Base-by-base conservation (phyloP, 2,888 invertebrate genomes). In the Chalcis sispes region DNA sequence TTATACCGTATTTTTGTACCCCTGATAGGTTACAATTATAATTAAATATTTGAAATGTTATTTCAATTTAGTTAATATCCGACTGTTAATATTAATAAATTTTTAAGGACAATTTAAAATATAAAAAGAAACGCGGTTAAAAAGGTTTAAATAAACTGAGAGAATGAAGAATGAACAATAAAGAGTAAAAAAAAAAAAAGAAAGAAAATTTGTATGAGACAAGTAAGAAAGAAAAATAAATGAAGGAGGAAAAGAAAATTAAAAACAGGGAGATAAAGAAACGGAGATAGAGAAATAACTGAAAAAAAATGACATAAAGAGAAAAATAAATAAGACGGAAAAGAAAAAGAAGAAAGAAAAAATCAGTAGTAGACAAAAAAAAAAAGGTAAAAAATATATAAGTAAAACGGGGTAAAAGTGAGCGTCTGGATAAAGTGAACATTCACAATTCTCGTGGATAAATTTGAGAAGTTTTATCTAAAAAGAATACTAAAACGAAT, bases 291-390 rank as follows among this genome's bases (percentile, higher is more conserved):
- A 46, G 27, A 52, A 50, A 59, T 66, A 67, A 29, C 59, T 23
- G 48, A 13, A 46, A 20, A 61, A 56, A 50, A 64, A 67, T 32
- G 58, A 32, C 27, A 59, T 40, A 69, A 42, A 64, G 71, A 58
- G 66, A 56, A 50, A 67, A 64, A 46, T 52, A 65, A 71, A 59
- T 27, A 71, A 50, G 59, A 48, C 18, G 5, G 32, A 69, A 54
- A 61, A 40, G 52, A 36, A 13, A 36, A n/a, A 40, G 36, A 8
- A 42, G 42, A 32, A 61, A 27, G 58, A 64, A 54, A 27, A 27
- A 66, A 54, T 23, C 10, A 29, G 58, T 18, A 5, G 42, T 4
- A 67, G 48, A 59, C 29, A 32, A 59, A 69, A 32, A 48, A 48
- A 40, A 54, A 23, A 8, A 15, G 46, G n/a, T 48, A 7, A 54